A percentile compares a stretch with the other conserved stretches of the same genome.
These are phyloP conservation scores for Hemibagrus guttatus DNA, from an alignment of 2,797 vertebrate species.

Conservation along the genomic window DNA sequence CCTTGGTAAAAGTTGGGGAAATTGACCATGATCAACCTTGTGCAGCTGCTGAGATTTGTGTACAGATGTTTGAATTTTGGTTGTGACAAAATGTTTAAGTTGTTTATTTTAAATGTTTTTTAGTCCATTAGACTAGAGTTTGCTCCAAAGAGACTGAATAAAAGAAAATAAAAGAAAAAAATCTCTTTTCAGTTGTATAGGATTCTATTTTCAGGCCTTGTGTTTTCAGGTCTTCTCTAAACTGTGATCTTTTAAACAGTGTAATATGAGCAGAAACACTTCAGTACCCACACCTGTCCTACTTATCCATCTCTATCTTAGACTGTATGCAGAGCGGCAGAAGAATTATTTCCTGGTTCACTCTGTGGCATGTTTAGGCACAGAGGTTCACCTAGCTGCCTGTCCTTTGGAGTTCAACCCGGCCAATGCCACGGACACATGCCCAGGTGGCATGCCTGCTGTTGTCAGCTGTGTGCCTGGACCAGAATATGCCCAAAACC, in stretches of 20 bases:
- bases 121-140: not conserved
- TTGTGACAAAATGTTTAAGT: not conserved
- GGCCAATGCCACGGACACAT: constrained; percentile 77
- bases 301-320: constrained; percentile 60
- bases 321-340: constrained; percentile 84
- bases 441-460: constrained; percentile 77
- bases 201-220: not conserved
- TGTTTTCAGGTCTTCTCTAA: not conserved
- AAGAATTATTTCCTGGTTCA: constrained; percentile 83
- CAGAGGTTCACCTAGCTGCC: constrained; percentile 88
- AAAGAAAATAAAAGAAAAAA: not conserved
- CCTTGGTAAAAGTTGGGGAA: constrained; percentile 39
- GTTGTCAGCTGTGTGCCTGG: constrained; percentile 90
- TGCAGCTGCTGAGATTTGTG: not conserved
- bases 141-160: not conserved
- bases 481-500: constrained; percentile 74
- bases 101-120: not conserved
- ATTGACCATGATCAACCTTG: constrained; percentile 10
- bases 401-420: constrained; percentile 87
- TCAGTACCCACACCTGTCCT: not conserved
- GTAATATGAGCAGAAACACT: not conserved
- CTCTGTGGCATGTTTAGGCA: constrained; percentile 85
- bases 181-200: not conserved
- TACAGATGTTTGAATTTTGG: constrained; percentile 8
- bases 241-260: not conserved